These are phyloP conservation scores for Blastobasis lacticolella DNA, from an alignment of 2,888 invertebrate genomes.

Conservation along the genomic window DNA sequence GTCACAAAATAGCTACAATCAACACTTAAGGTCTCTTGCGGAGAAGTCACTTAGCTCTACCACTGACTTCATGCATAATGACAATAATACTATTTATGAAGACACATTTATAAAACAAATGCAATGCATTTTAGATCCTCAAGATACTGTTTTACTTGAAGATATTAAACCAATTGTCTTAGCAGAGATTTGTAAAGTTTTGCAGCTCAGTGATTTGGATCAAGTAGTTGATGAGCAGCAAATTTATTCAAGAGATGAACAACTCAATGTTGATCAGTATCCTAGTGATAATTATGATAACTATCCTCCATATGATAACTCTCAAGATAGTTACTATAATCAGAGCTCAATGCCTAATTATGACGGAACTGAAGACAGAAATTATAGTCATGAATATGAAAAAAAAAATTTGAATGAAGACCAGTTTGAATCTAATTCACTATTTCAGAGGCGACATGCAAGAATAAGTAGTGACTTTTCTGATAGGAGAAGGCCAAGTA, in stretches of 20 bases:
- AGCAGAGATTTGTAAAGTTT: slow-evolving; percentile 72
- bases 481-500: slow-evolving; percentile 18
- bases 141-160: slow-evolving; percentile 69
- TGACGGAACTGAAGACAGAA: slow-evolving; percentile 10
- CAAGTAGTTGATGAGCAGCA: slow-evolving; percentile 25
- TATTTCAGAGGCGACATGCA: slow-evolving; percentile 37
- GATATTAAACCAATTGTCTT: slow-evolving; percentile 76
- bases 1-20: slow-evolving; percentile 63
- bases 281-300: slow-evolving; percentile 21
- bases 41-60: slow-evolving; percentile 59
- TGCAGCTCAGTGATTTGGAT: slow-evolving; percentile 59
- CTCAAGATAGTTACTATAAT: slow-evolving; percentile 21
- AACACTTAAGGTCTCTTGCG: slow-evolving; percentile 58
- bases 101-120: slow-evolving; percentile 84
- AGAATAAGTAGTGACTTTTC: slow-evolving; percentile 23
- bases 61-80: slow-evolving; percentile 72
- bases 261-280: slow-evolving; percentile 17
- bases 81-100: slow-evolving; percentile 78
- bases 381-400: slow-evolving; percentile 15
- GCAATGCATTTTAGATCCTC: slow-evolving; percentile 74
- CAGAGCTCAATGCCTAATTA: slow-evolving; percentile 8
- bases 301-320: slow-evolving; percentile 7
- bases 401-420: slow-evolving; percentile 8
- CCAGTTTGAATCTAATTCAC: slow-evolving; percentile 16
- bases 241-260: slow-evolving; percentile 20